These are phyloP conservation scores for Leptinotarsa undecemlineata DNA, from an alignment of 1,140 invertebrate genomes.

Conservation along the genomic window DNA sequence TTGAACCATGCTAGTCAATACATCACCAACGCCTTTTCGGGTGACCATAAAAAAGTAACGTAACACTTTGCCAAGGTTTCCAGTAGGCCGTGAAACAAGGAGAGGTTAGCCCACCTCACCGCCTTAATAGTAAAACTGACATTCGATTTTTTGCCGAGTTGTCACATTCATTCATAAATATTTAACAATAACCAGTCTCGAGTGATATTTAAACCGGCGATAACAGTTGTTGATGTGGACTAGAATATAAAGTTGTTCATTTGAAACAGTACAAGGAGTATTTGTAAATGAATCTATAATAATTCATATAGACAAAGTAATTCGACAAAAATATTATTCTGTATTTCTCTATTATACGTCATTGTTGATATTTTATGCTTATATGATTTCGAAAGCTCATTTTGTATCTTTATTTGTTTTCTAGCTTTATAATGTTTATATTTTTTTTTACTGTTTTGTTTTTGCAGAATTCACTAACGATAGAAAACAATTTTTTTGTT, in stretches of 20 bases:
- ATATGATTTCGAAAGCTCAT: too few species aligned
- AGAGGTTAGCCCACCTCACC: conserved; percentile 29
- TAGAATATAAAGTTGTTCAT: neutral
- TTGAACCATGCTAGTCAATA: neutral
- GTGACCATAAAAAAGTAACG: conserved; percentile 9
- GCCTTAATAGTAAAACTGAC: conserved; percentile 32
- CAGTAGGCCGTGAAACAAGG: conserved; percentile 31
- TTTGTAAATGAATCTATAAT: too few species aligned
- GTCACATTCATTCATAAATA: conserved; percentile 33
- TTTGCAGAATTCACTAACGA: too few species aligned
- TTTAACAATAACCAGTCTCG: conserved; percentile 2
- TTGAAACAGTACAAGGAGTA: neutral
- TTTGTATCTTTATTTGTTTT: too few species aligned
- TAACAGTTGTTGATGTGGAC: conserved; percentile 3
- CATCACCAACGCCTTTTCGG: conserved; percentile 7
- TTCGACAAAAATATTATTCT: too few species aligned
- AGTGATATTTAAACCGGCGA: neutral
- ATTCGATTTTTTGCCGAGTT: conserved; percentile 20
- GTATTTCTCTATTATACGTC: too few species aligned
- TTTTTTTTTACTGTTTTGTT: too few species aligned
- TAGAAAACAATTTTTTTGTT: too few species aligned
- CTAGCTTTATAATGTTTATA: too few species aligned
- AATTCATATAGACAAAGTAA: too few species aligned
- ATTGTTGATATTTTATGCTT: too few species aligned
- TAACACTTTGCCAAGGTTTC: conserved; percentile 30